Percentiles rank a stretch among this genome's conserved stretches.
Conservation (phyloP, 2,888 invertebrate genomes). For the Abscondita cerata region DNA sequence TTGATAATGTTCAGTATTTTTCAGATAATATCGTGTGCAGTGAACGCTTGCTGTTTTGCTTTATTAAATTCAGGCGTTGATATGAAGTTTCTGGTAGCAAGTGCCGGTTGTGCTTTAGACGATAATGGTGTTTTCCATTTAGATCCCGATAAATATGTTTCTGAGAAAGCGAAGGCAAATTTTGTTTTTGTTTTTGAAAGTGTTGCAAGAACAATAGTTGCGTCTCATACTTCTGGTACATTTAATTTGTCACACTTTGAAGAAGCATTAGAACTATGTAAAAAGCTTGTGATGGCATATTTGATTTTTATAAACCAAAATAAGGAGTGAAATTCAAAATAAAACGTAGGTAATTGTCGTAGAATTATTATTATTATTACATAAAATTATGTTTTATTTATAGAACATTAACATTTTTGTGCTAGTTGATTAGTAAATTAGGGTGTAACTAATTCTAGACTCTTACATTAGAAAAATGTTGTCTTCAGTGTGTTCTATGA, state of each 20-base stretch:
- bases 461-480: no score
- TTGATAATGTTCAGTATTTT: conserved; percentile 48
- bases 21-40: conserved; percentile 77
- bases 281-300: conserved; percentile 71
- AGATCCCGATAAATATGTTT: conserved; percentile 53
- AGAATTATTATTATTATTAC: no score
- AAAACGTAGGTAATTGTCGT: conserved; percentile 6
- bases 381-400: no score
- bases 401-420: no score
- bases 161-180: conserved; percentile 64
- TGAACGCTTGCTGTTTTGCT: conserved; percentile 85
- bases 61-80: conserved; percentile 83
- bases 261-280: conserved; percentile 70
- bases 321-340: conserved; percentile 56
- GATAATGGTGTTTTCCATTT: conserved; percentile 62
- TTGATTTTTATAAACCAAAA: conserved; percentile 74
- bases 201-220: conserved; percentile 63
- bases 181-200: conserved; percentile 82
- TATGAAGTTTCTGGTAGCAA: conserved; percentile 82
- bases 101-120: conserved; percentile 76
- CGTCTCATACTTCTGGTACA: conserved; percentile 74
- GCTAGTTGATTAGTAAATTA: no score
- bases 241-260: conserved; percentile 73
- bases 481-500: no score
- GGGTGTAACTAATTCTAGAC: no score